Evolutionary conservation across 2,888 invertebrate species (phyloP).

Genomic region (Ormyrus labotus): DNA sequence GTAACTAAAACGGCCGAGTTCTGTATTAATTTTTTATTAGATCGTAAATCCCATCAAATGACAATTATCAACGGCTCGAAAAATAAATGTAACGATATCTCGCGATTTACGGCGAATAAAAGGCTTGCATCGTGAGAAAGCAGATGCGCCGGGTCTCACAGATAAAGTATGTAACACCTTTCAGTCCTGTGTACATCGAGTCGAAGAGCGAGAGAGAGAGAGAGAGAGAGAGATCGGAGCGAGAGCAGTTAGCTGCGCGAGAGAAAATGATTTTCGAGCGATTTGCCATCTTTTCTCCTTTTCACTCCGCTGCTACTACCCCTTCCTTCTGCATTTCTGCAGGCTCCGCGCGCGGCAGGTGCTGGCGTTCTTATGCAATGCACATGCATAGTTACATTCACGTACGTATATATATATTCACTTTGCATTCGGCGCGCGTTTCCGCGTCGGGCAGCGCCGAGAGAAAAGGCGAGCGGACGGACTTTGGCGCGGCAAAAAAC

Average conservation of each 20-base stretch:
- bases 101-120: constrained; percentile 16
- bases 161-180: constrained; percentile 49
- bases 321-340: neutral
- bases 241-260: constrained; percentile 15
- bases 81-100: constrained; percentile 41
- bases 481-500: neutral
- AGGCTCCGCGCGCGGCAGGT: neutral
- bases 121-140: constrained; percentile 51
- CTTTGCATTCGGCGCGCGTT: constrained; percentile 35
- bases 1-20: no score
- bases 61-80: constrained; percentile 14
- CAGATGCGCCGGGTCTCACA: constrained; percentile 49
- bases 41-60: no score
- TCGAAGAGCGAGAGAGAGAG: constrained; percentile 8
- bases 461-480: neutral
- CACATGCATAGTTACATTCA: constrained; percentile 30
- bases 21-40: no score
- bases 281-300: constrained; percentile 49
- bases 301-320: neutral
- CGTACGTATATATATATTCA: constrained; percentile 18
- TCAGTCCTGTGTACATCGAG: constrained; percentile 12
- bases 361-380: constrained; percentile 16
- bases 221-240: constrained; percentile 24
- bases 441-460: constrained; percentile 7
- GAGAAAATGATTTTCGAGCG: constrained; percentile 55